Evolutionary conservation across 2,888 invertebrate genomes (phyloP).

Genomic region (Cerastis leucographa): DNA sequence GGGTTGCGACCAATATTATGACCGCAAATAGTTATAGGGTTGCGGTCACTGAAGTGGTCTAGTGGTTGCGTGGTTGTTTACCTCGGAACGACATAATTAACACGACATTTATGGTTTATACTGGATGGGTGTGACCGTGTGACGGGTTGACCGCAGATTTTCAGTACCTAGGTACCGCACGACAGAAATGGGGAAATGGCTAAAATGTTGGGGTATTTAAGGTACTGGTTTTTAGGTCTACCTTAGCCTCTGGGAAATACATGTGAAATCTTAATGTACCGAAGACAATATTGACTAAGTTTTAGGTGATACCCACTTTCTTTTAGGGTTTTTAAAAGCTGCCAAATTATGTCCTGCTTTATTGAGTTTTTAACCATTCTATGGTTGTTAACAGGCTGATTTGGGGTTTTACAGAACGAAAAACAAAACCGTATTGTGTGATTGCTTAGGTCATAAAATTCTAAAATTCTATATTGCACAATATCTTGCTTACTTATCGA

Average conservation of each 20-base stretch:
- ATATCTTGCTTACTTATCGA: background rate
- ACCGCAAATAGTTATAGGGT: slow-evolving; percentile 55
- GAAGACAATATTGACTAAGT: background rate
- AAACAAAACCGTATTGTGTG: too few species aligned
- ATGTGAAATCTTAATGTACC: too few species aligned
- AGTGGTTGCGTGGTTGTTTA: slow-evolving; percentile 37
- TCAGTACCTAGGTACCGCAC: background rate
- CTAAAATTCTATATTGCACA: background rate
- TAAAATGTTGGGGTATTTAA: background rate
- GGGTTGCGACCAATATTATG: slow-evolving; percentile 36
- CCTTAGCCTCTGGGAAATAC: too few species aligned
- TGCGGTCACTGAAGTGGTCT: slow-evolving; percentile 36
- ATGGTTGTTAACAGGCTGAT: background rate
- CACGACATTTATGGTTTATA: slow-evolving; percentile 50
- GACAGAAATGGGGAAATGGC: background rate
- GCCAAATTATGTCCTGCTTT: rapidly evolving
- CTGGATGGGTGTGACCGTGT: background rate
- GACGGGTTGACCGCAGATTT: background rate
- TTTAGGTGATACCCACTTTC: background rate
- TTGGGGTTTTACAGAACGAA: too few species aligned
- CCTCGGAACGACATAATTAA: slow-evolving; percentile 45
- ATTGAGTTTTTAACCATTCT: background rate
- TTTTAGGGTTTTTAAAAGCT: background rate
- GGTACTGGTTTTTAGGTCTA: too few species aligned
- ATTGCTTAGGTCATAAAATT: too few species aligned